Percentiles rank a stretch among this genome's conserved stretches.
Evolutionary conservation across 2,888 invertebrate species (phyloP).

Genomic region (Odontothrips loti): DNA sequence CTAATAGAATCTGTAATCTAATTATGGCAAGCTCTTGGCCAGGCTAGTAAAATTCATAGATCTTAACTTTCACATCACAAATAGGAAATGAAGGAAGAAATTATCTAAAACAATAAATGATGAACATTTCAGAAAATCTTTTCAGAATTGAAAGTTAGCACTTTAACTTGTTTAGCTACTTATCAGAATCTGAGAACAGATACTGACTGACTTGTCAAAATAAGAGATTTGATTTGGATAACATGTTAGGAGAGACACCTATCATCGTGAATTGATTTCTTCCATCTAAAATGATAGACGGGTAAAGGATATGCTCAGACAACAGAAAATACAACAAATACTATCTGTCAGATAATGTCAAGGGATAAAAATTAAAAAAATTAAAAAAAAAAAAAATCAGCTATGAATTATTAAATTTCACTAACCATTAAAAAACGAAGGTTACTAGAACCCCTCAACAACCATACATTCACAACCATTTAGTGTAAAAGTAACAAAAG

Average conservation of each 20-base stretch:
- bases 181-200: too few species aligned
- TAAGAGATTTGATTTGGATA: not conserved
- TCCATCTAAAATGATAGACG: not conserved
- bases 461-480: conserved; percentile 25
- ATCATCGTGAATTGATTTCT: not conserved
- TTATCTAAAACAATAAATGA: too few species aligned
- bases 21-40: not conserved
- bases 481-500: conserved; percentile 19
- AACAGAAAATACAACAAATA: conserved; percentile 15
- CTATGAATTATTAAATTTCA: not conserved
- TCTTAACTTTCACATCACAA: not conserved
- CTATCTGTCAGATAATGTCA: not conserved
- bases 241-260: not conserved
- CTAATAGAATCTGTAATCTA: not conserved
- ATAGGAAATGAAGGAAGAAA: too few species aligned
- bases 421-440: conserved; percentile 1
- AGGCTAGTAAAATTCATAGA: not conserved
- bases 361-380: not conserved
- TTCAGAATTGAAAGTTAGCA: too few species aligned
- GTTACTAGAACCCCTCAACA: conserved; percentile 10
- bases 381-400: not conserved
- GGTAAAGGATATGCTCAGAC: not conserved
- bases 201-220: not conserved
- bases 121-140: too few species aligned
- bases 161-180: too few species aligned